Evolutionary conservation across 1,140 invertebrate species (phyloP).

Genomic region (Physella acuta): DNA sequence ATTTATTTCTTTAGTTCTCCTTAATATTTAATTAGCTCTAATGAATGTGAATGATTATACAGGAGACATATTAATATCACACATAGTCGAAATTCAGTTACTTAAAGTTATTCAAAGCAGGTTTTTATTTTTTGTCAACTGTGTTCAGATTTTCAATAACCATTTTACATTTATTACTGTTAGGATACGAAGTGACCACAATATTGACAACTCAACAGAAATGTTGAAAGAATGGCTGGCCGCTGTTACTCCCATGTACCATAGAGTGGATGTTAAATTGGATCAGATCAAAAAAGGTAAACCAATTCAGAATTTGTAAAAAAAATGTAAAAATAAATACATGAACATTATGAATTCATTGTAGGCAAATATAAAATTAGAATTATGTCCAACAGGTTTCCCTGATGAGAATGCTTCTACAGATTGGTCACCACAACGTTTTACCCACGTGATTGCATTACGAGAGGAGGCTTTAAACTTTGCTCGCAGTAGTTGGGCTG

Average conservation of each 20-base stretch:
- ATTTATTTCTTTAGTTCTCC: too few species aligned
- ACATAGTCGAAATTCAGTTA: neutral
- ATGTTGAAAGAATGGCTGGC: constrained; percentile 77
- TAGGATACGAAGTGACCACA: constrained; percentile 23
- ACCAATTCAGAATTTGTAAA: too few species aligned
- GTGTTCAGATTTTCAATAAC: too few species aligned
- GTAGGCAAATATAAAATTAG: too few species aligned
- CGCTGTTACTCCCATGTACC: constrained; percentile 69
- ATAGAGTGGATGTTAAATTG: constrained; percentile 70
- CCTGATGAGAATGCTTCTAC: constrained; percentile 69
- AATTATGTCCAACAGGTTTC: too few species aligned
- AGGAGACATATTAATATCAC: neutral
- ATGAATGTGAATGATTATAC: too few species aligned
- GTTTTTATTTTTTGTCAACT: too few species aligned
- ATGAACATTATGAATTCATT: too few species aligned
- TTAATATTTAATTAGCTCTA: too few species aligned
- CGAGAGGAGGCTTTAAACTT: constrained; percentile 77
- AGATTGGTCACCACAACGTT: constrained; percentile 77
- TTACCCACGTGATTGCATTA: constrained; percentile 78
- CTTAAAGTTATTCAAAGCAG: neutral
- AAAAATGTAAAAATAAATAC: too few species aligned
- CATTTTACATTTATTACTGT: too few species aligned
- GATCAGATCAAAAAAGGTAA: constrained; percentile 59
- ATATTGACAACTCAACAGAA: constrained; percentile 54
- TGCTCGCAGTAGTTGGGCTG: constrained; percentile 78